phyloP scores from a whole-genome alignment of 2,797 vertebrate genomes.

The Sebastes kiyomatsui region DNA sequence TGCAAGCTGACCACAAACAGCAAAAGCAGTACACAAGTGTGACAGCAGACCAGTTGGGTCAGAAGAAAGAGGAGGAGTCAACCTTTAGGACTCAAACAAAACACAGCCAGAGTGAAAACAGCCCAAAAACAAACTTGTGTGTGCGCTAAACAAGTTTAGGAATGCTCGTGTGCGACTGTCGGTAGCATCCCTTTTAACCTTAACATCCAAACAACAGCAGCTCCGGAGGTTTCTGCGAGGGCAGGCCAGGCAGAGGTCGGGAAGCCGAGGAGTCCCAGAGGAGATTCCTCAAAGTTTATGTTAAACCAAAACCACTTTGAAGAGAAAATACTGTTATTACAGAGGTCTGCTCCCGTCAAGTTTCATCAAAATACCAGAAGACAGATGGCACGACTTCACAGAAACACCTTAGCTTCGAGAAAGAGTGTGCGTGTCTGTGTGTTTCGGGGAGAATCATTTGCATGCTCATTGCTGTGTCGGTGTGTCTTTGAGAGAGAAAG shows the following conservation, averaged over 20 bases:
- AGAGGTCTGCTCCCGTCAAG: constrained; percentile 28
- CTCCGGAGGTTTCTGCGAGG: constrained; percentile 11
- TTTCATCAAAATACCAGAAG: constrained; percentile 46
- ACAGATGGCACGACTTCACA: constrained; percentile 47
- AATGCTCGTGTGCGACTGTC: background rate
- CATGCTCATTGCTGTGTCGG: constrained; percentile 46
- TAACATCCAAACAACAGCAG: constrained; percentile 21
- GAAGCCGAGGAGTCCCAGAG: constrained; percentile 14
- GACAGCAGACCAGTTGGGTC: background rate
- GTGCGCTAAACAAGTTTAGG: background rate
- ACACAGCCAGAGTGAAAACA: background rate
- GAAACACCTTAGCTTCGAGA: constrained; percentile 36
- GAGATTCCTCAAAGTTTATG: constrained; percentile 33
- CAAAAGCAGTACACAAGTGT: background rate
- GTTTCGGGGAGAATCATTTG: constrained; percentile 39
- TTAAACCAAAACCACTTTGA: constrained; percentile 17
- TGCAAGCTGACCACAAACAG: background rate
- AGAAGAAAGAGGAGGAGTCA: too few relatives aligned
- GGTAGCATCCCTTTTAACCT: constrained; percentile 7
- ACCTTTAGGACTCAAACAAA: background rate
- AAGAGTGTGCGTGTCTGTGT: background rate
- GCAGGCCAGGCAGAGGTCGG: constrained; percentile 23
- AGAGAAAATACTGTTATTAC: constrained; percentile 23
- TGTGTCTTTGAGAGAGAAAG: constrained; percentile 38
- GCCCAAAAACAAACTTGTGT: background rate